Evolutionary conservation across 2,113 vertebrate genomes (phyloP).

Genomic region (Carettochelys insculpta): DNA sequence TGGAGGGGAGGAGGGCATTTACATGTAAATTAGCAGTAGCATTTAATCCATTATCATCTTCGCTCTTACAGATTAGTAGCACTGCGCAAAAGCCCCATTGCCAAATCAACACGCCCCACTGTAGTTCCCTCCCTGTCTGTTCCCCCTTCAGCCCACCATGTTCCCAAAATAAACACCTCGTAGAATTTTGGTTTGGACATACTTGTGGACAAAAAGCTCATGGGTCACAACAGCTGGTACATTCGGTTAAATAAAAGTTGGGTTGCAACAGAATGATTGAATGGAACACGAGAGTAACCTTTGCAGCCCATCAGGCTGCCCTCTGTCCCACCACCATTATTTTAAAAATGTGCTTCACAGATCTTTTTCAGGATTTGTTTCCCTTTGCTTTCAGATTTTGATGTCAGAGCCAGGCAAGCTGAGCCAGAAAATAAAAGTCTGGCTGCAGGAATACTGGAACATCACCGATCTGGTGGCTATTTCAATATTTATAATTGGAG

Average conservation of each 20-base stretch:
- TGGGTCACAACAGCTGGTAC: not conserved
- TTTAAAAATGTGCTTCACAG: not conserved
- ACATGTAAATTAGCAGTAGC: not conserved
- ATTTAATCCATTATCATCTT: not conserved
- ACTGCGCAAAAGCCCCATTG: not conserved
- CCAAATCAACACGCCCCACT: not conserved
- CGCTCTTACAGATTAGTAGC: not conserved
- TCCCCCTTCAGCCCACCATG: not conserved
- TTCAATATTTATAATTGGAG: slow-evolving; percentile 88
- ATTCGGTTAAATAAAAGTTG: not conserved
- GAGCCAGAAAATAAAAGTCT: slow-evolving; percentile 96
- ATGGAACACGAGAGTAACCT: too few relatives aligned
- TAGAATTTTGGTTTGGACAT: not conserved
- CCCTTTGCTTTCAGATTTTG: slow-evolving; percentile 84
- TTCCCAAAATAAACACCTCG: not conserved
- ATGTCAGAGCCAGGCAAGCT: slow-evolving; percentile 99
- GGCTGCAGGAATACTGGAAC: slow-evolving; percentile 99
- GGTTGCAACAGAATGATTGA: not conserved
- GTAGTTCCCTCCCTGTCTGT: not conserved
- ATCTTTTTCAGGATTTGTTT: not conserved
- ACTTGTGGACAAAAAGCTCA: not conserved
- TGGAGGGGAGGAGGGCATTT: not conserved
- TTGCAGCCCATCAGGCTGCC: not conserved
- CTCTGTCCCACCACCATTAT: not conserved
- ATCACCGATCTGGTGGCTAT: slow-evolving; percentile 96